Evolutionary conservation across 2,888 invertebrate genomes (phyloP).

Genomic region (Diaperis boleti): DNA sequence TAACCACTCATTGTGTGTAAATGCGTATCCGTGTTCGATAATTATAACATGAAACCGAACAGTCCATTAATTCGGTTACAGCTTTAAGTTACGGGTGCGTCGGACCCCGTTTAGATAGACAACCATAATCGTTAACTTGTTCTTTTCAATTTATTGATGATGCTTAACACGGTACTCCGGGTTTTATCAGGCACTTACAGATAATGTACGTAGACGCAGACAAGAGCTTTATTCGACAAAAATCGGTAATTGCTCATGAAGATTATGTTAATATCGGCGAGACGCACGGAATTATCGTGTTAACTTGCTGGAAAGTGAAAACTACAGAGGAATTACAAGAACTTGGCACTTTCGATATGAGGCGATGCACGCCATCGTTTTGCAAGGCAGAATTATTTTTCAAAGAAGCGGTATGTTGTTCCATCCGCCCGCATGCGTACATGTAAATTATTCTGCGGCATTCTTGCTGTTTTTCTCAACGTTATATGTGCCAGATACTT

Average conservation of each 20-base stretch:
- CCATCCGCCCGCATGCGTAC: too few species aligned
- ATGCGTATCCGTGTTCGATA: slow-evolving; percentile 64
- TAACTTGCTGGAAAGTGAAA: background rate
- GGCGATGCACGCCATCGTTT: too few species aligned
- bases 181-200: slow-evolving; percentile 23
- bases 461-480: too few species aligned
- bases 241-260: background rate
- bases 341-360: too few species aligned
- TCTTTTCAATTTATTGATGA: slow-evolving; percentile 30
- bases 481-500: too few species aligned
- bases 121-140: slow-evolving; percentile 48
- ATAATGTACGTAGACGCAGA: background rate
- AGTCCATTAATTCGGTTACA: slow-evolving; percentile 62
- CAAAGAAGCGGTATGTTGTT: too few species aligned
- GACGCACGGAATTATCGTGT: background rate
- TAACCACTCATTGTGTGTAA: slow-evolving; percentile 64
- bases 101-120: slow-evolving; percentile 57
- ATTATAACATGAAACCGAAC: slow-evolving; percentile 61
- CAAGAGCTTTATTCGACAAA: background rate
- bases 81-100: slow-evolving; percentile 57
- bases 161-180: slow-evolving; percentile 9
- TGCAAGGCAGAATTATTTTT: too few species aligned
- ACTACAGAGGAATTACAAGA: too few species aligned
- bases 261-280: background rate
- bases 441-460: too few species aligned